Evolutionary conservation across 2,113 vertebrate genomes (phyloP).

Genomic region (Lontra canadensis): DNA sequence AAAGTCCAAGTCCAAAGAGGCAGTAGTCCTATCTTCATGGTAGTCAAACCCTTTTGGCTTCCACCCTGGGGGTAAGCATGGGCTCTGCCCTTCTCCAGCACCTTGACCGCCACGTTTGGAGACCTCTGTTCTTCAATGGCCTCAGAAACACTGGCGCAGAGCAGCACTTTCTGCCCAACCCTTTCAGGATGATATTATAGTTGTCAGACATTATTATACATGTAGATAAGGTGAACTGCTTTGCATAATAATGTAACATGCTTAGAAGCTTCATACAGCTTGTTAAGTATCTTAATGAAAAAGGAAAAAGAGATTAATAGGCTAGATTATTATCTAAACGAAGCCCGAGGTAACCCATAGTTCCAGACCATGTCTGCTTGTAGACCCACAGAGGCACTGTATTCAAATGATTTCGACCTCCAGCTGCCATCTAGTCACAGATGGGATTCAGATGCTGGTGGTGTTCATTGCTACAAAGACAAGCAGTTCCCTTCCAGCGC

Average conservation of each 20-base stretch:
- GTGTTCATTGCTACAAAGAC: not conserved
- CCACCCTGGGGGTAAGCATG: not conserved
- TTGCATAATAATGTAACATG: not conserved
- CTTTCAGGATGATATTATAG: not conserved
- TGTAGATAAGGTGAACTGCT: not conserved
- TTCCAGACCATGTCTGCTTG: not conserved
- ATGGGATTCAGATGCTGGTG: not conserved
- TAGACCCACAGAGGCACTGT: not conserved
- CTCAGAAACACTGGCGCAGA: not conserved
- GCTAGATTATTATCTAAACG: not conserved
- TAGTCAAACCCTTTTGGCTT: accelerated
- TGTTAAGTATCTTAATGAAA: not conserved
- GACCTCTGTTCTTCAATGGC: not conserved
- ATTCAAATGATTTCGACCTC: not conserved
- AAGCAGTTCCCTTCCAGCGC: not conserved
- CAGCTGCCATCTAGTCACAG: not conserved
- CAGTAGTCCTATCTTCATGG: not conserved
- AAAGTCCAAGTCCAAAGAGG: not conserved
- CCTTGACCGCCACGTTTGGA: not conserved
- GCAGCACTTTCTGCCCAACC: not conserved
- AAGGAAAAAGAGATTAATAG: not conserved
- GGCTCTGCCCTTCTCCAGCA: not conserved
- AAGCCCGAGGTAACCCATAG: not conserved
- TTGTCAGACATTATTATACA: not conserved
- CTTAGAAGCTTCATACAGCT: not conserved